phyloP scores from a whole-genome alignment of 1,140 invertebrate species.

The Melanaphis sacchari region DNA sequence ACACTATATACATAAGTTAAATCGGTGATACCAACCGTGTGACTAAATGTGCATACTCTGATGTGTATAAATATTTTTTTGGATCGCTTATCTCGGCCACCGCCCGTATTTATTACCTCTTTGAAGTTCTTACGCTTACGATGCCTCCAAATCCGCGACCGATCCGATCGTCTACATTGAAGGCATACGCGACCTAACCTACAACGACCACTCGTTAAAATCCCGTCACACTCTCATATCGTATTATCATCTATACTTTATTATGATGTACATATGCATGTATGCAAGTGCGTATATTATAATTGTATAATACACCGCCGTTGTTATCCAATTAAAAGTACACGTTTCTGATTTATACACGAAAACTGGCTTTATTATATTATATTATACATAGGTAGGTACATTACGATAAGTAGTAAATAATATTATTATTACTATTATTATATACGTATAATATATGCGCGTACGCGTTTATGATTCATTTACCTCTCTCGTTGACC shows the following conservation, averaged over 20 bases:
- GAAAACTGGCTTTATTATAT: background rate
- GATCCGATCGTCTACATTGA: background rate
- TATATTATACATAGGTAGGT: background rate
- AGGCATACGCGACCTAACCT: background rate
- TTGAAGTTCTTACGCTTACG: background rate
- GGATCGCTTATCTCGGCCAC: background rate
- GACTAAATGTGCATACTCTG: background rate
- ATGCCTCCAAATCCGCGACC: background rate
- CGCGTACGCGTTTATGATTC: background rate
- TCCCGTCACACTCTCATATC: background rate
- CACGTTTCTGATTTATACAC: slow-evolving; percentile 35
- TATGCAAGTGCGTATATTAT: background rate
- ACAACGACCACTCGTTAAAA: background rate
- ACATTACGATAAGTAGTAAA: slow-evolving; percentile 6
- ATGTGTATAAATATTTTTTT: background rate
- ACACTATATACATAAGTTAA: background rate
- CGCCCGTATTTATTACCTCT: background rate
- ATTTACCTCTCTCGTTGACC: background rate
- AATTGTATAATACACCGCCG: background rate
- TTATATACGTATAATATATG: slow-evolving; percentile 2
- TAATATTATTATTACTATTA: background rate
- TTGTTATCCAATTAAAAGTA: slow-evolving; percentile 46
- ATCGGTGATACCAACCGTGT: background rate
- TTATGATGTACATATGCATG: background rate
- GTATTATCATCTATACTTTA: background rate